Percentiles rank a stretch among this genome's conserved stretches.
phyloP scores from a whole-genome alignment of 2,888 invertebrate genomes.

The Dicycla oo region DNA sequence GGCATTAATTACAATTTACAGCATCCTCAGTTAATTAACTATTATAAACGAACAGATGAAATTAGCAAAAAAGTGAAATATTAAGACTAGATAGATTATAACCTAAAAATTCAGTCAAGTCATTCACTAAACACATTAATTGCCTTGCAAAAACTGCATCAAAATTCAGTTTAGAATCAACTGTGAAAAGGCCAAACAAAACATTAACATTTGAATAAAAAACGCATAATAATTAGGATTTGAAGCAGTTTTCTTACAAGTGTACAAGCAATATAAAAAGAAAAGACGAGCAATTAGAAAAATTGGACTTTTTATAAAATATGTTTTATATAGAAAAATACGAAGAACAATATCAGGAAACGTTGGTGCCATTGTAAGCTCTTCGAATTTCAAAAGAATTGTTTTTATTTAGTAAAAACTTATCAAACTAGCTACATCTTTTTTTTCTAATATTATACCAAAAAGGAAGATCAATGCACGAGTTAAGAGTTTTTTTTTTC shows the following conservation, averaged over 20 bases:
- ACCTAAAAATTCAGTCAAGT: conserved; percentile 85
- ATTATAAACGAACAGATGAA: conserved; percentile 67
- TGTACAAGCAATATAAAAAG: conserved; percentile 60
- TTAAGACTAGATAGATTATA: conserved; percentile 82
- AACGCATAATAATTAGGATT: conserved; percentile 36
- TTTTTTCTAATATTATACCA: conserved; percentile 60
- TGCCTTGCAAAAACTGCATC: conserved; percentile 61
- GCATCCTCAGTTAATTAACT: conserved; percentile 59
- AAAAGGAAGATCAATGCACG: conserved; percentile 71
- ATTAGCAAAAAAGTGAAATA: conserved; percentile 69
- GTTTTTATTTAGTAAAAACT: conserved; percentile 64
- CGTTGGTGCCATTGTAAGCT: conserved; percentile 77
- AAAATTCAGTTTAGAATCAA: conserved; percentile 35
- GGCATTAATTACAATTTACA: conserved; percentile 61
- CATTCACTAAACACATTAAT: conserved; percentile 76
- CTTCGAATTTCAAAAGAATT: conserved; percentile 67
- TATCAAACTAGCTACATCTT: conserved; percentile 56
- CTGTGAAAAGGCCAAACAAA: conserved; percentile 33
- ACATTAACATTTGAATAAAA: conserved; percentile 40
- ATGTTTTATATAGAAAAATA: conserved; percentile 66
- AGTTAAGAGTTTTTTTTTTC: conserved; percentile 60
- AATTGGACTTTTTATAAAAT: conserved; percentile 66
- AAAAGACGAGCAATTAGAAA: conserved; percentile 57
- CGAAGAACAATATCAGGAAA: conserved; percentile 63
- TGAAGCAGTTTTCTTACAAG: conserved; percentile 57